Base-by-base conservation (phyloP, 1,140 invertebrate genomes). In the Oreohelix idahoensis region DNA sequence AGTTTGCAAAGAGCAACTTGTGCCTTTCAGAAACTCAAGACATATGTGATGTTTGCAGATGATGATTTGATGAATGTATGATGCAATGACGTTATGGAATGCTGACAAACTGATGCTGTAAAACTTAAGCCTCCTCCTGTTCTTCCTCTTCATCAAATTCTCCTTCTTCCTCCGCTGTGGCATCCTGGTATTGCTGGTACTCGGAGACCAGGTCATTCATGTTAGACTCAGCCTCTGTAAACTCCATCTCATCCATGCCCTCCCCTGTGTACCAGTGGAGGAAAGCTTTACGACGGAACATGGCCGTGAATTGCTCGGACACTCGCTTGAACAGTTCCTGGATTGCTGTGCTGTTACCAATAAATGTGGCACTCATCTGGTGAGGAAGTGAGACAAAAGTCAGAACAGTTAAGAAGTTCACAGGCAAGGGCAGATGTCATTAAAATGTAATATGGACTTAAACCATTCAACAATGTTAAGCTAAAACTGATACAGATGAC, bases 321-420 rank as follows among this genome's bases (percentile, higher is more conserved):
- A 96, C 95, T 69, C 96, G 93, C 90, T 96, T 96, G 91, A 96
- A 96, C 38, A 96, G 89, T 87, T 96, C 95, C 88, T 91, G 95
- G 45, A 76, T 76, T 1, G 74, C 74, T 4, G 74, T 76, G 45
- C 74, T 76, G 74, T 76, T 76, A 13, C 94, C 70, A 79, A 93
- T 88, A 87, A 98, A 97, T 5, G 97, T 98, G 17, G 96, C 95
- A 0, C 96, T 96, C 96, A 98, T 97, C 90, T 76, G 32, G 63
- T 8, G n/a, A 66, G 17, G 63, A 66, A 66, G 32, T 66, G 53
- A 58, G 29, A 66, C 29, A 29, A 8, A 66, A 4, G 32, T 29
- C 20, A 23, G 15, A 58, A 20, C 4, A 4, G 26, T 58, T 20
- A 58, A 58, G 42, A 45, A 45, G 5, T 8, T 45, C 42, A 15